Evolutionary conservation across 1,140 invertebrate genomes (phyloP), one percentile per base, ranked within the genome.

Genomic region (Caenorhabditis remanei): DNA sequence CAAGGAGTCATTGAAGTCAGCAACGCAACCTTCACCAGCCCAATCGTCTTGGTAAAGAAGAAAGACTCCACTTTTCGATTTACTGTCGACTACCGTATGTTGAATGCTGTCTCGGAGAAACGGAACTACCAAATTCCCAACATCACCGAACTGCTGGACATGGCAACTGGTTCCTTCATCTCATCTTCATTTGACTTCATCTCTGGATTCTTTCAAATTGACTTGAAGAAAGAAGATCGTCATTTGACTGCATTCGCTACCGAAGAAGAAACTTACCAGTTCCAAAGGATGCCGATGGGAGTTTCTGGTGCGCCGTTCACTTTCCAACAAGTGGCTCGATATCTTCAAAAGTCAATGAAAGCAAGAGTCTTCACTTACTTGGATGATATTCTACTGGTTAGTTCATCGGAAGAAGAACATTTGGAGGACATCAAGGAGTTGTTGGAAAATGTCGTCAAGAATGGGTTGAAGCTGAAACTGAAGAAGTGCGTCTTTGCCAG

Each of bases 31-130:
- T 89, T 87, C 46, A 24, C 63, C 24, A 56, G 46, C 0, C 88
- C 88, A 1, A 75, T 89, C 14, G 88, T 89, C n/a, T 16, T 89
- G 8, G 88, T 89, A 9, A 58, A 48, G 40, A 89, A 89, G 46
- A 82, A 89, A 40, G 55, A 67, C 14, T 40, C 24, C 43, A 61
- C 88, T 55, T 75, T 53, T 19, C 24, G 88, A 67, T 89, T 89
- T 43, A 82, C 87, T 0, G 63, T 85, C 21, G 88, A 89, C 40
- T 89, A 56, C 43, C 53, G 83, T 6, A n/a, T 14, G 11, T 24
- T 84, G 7, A 84, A 84, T 65, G 5, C 55, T 8, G 53, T 32
- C 50, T 11, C 83, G 9, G 13, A 24, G 32, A 56, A 63, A 71
- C 4, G 21, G 43, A 84, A 21, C 50, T 58, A 63, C 32, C 53